Evolutionary conservation across 2,113 vertebrate species (phyloP).

Genomic region (Gopherus evgoodei): DNA sequence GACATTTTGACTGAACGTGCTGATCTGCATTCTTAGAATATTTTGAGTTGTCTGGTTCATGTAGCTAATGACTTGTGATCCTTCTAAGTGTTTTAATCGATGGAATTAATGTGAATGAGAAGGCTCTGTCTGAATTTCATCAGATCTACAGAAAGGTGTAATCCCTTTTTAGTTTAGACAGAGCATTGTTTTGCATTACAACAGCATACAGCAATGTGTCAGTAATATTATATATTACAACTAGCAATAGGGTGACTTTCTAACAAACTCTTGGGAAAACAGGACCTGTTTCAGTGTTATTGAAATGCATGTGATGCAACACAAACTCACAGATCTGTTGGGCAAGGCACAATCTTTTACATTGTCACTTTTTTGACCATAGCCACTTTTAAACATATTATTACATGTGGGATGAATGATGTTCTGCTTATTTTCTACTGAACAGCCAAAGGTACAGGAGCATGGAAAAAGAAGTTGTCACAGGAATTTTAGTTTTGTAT

Average conservation of each 20-base stretch:
- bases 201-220: conserved; percentile 3
- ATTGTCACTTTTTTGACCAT: neutral
- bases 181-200: conserved; percentile 21
- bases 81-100: conserved; percentile 62
- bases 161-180: conserved; percentile 51
- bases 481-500: neutral
- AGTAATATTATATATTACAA: neutral
- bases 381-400: neutral
- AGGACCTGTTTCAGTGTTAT: neutral
- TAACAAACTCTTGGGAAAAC: neutral
- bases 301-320: neutral
- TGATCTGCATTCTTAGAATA: conserved; percentile 54
- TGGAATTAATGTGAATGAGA: conserved; percentile 63
- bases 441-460: neutral
- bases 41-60: conserved; percentile 48
- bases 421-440: neutral
- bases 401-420: neutral
- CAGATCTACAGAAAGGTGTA: conserved; percentile 29
- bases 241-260: neutral
- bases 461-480: neutral
- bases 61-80: conserved; percentile 62
- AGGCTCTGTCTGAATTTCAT: conserved; percentile 36
- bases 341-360: neutral
- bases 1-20: conserved; percentile 37
- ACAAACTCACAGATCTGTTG: neutral